Conservation (phyloP, 1,140 invertebrate genomes). For the Arctopsyche grandis region DNA sequence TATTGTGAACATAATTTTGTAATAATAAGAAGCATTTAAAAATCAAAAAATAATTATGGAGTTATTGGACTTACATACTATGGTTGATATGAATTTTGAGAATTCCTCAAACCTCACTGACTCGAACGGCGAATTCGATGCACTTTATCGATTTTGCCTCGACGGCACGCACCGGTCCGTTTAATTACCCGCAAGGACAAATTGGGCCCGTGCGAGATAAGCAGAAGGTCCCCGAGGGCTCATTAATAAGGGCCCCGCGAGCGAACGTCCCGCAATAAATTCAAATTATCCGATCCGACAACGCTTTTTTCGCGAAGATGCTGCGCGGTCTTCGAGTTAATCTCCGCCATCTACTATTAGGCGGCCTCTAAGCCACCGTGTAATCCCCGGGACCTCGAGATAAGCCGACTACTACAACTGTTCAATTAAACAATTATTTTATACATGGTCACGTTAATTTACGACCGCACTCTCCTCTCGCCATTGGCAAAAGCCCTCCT, state of each 20-base stretch:
- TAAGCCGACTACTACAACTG: neutral
- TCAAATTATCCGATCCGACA: neutral
- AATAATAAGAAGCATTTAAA: no score
- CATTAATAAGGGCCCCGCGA: neutral
- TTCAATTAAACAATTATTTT: conserved; percentile 12
- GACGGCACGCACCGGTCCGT: neutral
- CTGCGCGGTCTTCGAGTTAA: neutral
- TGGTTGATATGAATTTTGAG: no score
- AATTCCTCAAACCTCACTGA: no score
- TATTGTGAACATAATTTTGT: no score
- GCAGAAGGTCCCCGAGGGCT: neutral
- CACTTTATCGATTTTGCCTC: conserved; percentile 3
- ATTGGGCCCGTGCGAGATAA: neutral
- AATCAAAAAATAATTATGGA: no score
- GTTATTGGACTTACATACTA: no score
- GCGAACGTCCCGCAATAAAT: neutral
- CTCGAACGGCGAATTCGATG: neutral
- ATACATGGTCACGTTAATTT: neutral
- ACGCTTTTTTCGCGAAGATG: neutral
- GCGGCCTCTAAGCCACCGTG: neutral
- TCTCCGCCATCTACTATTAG: neutral
- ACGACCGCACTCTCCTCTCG: neutral
- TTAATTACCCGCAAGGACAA: conserved; percentile 3
- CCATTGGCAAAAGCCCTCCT: no score
- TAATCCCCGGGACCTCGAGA: neutral